These are phyloP conservation scores for Corbicula japonica DNA, from an alignment of 2,888 invertebrate genomes.

Conservation along the genomic window DNA sequence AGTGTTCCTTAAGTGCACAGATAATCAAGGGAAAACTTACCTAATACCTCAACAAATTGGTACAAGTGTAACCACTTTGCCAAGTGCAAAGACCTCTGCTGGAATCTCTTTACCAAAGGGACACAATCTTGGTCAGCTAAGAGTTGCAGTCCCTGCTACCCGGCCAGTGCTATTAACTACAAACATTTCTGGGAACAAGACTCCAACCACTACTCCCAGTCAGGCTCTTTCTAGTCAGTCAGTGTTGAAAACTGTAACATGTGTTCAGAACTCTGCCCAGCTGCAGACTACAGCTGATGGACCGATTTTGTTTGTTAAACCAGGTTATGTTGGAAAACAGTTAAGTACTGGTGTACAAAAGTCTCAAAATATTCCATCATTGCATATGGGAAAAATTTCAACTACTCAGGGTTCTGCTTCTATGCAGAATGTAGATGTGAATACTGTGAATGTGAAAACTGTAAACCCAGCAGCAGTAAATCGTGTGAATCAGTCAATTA, in stretches of 20 bases:
- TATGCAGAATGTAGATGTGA: slow-evolving; percentile 31
- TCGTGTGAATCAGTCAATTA: slow-evolving; percentile 11
- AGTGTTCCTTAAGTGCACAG: slow-evolving; percentile 73
- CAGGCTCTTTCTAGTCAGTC: slow-evolving; percentile 11
- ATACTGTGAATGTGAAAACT: slow-evolving; percentile 38
- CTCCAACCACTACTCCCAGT: background rate
- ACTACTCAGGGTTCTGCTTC: too few species aligned
- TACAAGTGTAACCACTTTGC: slow-evolving; percentile 37
- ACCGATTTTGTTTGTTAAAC: slow-evolving; percentile 61
- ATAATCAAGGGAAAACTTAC: slow-evolving; percentile 78
- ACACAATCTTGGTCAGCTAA: slow-evolving; percentile 8
- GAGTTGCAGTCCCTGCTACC: slow-evolving; percentile 26
- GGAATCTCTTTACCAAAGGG: background rate
- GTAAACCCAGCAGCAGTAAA: slow-evolving; percentile 34
- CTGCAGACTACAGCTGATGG: slow-evolving; percentile 35
- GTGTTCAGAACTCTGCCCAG: background rate
- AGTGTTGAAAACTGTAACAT: background rate
- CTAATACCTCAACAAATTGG: slow-evolving; percentile 79
- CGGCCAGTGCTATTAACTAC: slow-evolving; percentile 33
- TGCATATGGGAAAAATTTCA: too few species aligned
- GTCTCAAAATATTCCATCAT: too few species aligned
- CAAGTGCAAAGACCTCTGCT: background rate
- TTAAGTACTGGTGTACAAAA: too few species aligned
- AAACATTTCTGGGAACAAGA: background rate
- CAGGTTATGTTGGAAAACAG: too few species aligned